Evolutionary conservation across 1,140 invertebrate species (phyloP), one percentile per base, ranked within the genome.

Genomic region (Catajapyx aquilonaris): DNA sequence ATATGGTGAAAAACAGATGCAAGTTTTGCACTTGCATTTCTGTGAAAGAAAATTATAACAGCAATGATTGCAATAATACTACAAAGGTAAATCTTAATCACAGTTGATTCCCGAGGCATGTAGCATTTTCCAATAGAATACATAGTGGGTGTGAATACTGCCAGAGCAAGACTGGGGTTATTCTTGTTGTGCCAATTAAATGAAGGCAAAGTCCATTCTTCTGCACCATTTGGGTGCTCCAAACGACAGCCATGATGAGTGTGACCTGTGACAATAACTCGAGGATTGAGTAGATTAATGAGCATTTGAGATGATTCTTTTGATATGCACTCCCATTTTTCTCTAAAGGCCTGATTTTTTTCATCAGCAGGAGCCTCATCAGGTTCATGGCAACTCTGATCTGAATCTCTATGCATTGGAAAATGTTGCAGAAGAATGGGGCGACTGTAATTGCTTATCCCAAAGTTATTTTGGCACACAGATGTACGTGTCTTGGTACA

Each of bases 171-270:
- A n/a, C 79, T 83, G 1, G 91, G 91, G 58, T 84, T 80, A 44
- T 79, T 64, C 55, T 84, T 83, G 57, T 96, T 94, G 34, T 90
- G 65, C 90, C 90, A 96, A 51, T 76, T 93, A 48, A 94, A 95
- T 5, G 90, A 95, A 0, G 90, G 68, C 15, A 96, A 66, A 5
- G 87, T 80, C 39, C 75, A 71, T 56, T 81, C 77, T 16, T 66
- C 62, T 35, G 58, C 52, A n/a, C 55, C 43, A 23, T 52, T 30
- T 5, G 25, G 48, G 43, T 73, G 72, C 15, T 61, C 51, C 23
- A 50, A 58, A 38, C 60, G 52, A 48, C 88, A 94, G 31, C 77
- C 79, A 55, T 93, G 77, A 62, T 97, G 90, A 3, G 84, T 88
- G 49, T 97, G 91, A 0, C 81, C 91, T 41, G 75, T 75, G 37